These are phyloP conservation scores for Scelioninae gen. 2 DNA, from an alignment of 2,888 invertebrate genomes.

Conservation along the genomic window DNA sequence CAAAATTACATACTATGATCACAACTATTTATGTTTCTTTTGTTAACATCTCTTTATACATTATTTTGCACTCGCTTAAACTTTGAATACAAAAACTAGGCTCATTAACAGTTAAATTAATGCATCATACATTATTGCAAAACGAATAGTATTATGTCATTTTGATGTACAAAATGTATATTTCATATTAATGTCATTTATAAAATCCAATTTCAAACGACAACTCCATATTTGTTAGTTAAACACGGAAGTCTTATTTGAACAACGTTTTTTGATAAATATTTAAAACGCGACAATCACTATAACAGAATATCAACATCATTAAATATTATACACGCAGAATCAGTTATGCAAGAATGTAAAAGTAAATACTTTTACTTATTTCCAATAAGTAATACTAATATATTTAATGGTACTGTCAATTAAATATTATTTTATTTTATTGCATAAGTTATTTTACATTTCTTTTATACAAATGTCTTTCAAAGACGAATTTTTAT, in stretches of 20 bases:
- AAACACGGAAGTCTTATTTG: constrained; percentile 31
- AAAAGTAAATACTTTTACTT: too few relatives aligned
- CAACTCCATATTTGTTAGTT: constrained; percentile 22
- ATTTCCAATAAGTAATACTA: too few relatives aligned
- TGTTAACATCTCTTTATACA: constrained; percentile 46
- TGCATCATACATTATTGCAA: constrained; percentile 46
- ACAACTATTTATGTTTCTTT: constrained; percentile 57
- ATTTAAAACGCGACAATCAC: constrained; percentile 34
- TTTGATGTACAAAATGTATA: constrained; percentile 47
- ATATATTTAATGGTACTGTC: too few relatives aligned
- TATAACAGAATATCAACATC: constrained; percentile 44
- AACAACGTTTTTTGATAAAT: constrained; percentile 44
- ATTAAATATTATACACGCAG: constrained; percentile 31
- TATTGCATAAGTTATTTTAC: too few relatives aligned
- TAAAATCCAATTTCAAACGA: constrained; percentile 19
- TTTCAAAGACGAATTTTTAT: too few relatives aligned
- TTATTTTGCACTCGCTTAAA: constrained; percentile 49
- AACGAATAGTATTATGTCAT: constrained; percentile 36
- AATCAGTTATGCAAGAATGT: constrained; percentile 54
- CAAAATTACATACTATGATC: constrained; percentile 53
- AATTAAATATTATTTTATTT: too few relatives aligned
- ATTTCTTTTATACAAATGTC: too few relatives aligned
- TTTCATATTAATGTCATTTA: constrained; percentile 27
- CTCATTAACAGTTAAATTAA: constrained; percentile 52
- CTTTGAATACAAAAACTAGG: constrained; percentile 58